Evolutionary conservation across 2,797 vertebrate genomes (phyloP).

Genomic region (Aulostomus chinensis): DNA sequence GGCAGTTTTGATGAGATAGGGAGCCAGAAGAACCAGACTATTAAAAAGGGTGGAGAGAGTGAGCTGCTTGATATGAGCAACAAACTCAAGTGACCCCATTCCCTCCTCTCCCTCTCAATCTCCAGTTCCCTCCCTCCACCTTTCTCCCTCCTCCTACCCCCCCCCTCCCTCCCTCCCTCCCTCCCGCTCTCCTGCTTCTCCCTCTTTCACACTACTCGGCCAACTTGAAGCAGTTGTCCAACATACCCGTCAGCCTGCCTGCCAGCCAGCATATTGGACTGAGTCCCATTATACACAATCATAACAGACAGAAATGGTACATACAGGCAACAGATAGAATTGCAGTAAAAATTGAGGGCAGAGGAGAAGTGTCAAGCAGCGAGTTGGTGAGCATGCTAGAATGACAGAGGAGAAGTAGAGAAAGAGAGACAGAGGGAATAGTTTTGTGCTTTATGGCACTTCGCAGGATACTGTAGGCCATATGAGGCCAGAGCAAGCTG

Average conservation of each 20-base stretch:
- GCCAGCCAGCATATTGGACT: constrained; percentile 69
- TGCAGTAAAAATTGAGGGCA: constrained; percentile 42
- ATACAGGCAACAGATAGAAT: constrained; percentile 65
- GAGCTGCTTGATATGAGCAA: constrained; percentile 75
- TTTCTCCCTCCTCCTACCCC: constrained; percentile 48
- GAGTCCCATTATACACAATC: constrained; percentile 71
- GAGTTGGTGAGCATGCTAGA: constrained; percentile 16
- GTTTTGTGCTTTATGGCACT: constrained; percentile 36
- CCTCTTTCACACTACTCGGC: constrained; percentile 54
- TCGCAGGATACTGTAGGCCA: constrained; percentile 60
- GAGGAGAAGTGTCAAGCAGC: constrained; percentile 35
- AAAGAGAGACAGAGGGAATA: constrained; percentile 24
- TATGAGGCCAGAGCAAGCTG: constrained; percentile 68
- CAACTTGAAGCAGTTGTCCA: constrained; percentile 79
- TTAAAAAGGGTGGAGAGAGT: constrained; percentile 66
- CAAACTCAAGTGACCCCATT: constrained; percentile 83
- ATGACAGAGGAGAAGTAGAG: constrained; percentile 14
- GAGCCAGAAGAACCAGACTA: constrained; percentile 61
- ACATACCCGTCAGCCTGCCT: constrained; percentile 70
- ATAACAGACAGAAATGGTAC: constrained; percentile 67
- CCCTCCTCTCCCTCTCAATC: constrained; percentile 60
- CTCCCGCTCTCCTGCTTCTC: constrained; percentile 24
- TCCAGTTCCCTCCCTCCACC: constrained; percentile 54
- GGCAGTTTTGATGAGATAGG: constrained; percentile 65
- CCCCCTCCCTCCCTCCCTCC: constrained; percentile 32